Conservation (phyloP, 1,140 invertebrate species). For the Neodiprion fabricii region DNA sequence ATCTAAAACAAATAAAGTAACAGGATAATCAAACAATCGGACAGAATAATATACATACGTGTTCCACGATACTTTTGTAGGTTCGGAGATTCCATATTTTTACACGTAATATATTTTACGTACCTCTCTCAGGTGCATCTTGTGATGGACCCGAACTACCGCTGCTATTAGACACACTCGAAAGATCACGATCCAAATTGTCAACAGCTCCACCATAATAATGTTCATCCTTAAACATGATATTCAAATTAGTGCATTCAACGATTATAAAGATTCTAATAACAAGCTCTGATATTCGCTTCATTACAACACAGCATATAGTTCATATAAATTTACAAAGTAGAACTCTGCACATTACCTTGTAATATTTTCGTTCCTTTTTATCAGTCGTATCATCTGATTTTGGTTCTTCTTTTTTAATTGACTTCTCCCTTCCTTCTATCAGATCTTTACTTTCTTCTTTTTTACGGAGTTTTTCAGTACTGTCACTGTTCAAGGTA, state of each 20-base stretch:
- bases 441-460: slow-evolving; percentile 51
- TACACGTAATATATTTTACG: slow-evolving; percentile 18
- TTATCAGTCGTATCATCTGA: slow-evolving; percentile 57
- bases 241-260: slow-evolving; percentile 8
- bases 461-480: slow-evolving; percentile 53
- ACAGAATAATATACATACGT: background rate
- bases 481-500: slow-evolving; percentile 41
- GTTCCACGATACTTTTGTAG: background rate
- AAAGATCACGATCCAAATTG: slow-evolving; percentile 61
- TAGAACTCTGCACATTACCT: slow-evolving; percentile 41
- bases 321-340: slow-evolving; percentile 8
- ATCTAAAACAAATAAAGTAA: slow-evolving; percentile 61
- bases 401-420: slow-evolving; percentile 62
- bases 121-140: slow-evolving; percentile 65
- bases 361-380: slow-evolving; percentile 61
- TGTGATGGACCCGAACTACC: slow-evolving; percentile 55
- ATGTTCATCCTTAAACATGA: slow-evolving; percentile 61
- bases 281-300: background rate
- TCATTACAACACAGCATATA: background rate
- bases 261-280: background rate
- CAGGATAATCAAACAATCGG: background rate
- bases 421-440: slow-evolving; percentile 59
- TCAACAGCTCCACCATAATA: slow-evolving; percentile 55
- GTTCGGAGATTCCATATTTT: no score
- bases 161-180: slow-evolving; percentile 64